Evolutionary conservation across 2,113 vertebrate genomes (phyloP), one percentile per base, ranked within the genome.

Genomic region (Panthera tigris): DNA sequence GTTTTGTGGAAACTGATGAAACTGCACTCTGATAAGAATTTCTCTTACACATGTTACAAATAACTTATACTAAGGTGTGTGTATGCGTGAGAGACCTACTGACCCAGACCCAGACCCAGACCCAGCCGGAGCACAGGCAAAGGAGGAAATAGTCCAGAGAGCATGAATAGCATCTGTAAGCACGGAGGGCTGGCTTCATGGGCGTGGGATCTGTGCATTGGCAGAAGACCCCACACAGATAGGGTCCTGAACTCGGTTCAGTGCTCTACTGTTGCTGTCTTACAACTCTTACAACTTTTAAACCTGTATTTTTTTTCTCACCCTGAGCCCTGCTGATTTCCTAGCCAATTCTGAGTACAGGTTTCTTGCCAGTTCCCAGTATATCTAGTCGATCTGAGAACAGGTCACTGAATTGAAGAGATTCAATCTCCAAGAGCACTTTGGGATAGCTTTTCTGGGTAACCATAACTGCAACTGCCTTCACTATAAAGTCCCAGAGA

Each of bases 1-100:
- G 78, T 79, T 73, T 52, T 94, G 89, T 78, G 50, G 86, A 89
- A 96, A 95, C 71, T 14, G 1, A 45, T 86, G 29, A 76, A 85
- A 36, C 29, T 96, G 10, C 4, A 61, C 66, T 87, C 11, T 61
- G 25, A 31, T 36, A 90, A 89, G 29, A 52, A 61, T 84, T 90
- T 95, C 31, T 87, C 71, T 66, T 83, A 66, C 3, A 68, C 8
- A 21, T 61, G 39, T 73, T 82, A 63, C 5, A 45, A 18, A 41
- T 81, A 85, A 83, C 76, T 85, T 45, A 31, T 31, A 39, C 74
- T 65, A 73, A 82, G 19, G 13, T 2, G 0, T 66, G 1, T 93
- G 14, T 79, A 27, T 80, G 31, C 25, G n/a, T 45, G 19, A 27
- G 23, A 13, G 68, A 29, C 55, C 55, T 57, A 57, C 55, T 19